A percentile compares a stretch with the other conserved stretches of the same genome.
Evolutionary conservation across 2,888 invertebrate genomes (phyloP).

Genomic region (Andrena camellia): DNA sequence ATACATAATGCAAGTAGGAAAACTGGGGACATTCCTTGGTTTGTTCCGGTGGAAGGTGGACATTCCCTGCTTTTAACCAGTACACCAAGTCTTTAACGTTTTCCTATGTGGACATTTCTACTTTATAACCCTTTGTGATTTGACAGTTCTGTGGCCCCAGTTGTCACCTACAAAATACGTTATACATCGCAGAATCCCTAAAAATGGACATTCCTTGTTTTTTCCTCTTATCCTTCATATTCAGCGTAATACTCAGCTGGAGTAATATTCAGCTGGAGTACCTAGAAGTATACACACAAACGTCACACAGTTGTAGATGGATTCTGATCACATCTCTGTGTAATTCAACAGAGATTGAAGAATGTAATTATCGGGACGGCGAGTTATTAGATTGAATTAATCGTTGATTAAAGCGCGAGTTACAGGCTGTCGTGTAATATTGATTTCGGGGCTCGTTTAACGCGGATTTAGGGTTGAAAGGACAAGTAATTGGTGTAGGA

Average conservation of each 20-base stretch:
- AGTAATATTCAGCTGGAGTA: background rate
- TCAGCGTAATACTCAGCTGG: too few species aligned
- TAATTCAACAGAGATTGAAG: constrained; percentile 51
- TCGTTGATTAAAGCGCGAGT: constrained; percentile 59
- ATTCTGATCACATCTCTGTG: constrained; percentile 6
- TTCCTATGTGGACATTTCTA: too few species aligned
- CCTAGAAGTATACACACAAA: background rate
- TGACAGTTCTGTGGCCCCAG: too few species aligned
- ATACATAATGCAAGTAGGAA: too few species aligned
- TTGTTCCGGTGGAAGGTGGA: too few species aligned
- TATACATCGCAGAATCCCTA: too few species aligned
- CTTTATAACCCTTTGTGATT: too few species aligned
- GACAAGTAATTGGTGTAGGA: constrained; percentile 63
- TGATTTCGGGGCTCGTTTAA: constrained; percentile 53
- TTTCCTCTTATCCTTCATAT: background rate
- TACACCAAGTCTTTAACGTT: too few species aligned
- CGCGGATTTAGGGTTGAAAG: constrained; percentile 57
- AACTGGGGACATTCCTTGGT: too few species aligned
- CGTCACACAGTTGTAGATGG: background rate
- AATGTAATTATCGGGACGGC: constrained; percentile 46
- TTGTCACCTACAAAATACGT: too few species aligned
- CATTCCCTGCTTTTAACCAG: too few species aligned
- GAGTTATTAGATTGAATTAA: constrained; percentile 61
- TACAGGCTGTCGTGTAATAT: constrained; percentile 50
- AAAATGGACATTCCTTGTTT: too few species aligned